Percentiles rank a stretch among this genome's conserved stretches.
These are phyloP conservation scores for Styela plicata DNA, from an alignment of 23 tunicate genomes.

Conservation along the genomic window DNA sequence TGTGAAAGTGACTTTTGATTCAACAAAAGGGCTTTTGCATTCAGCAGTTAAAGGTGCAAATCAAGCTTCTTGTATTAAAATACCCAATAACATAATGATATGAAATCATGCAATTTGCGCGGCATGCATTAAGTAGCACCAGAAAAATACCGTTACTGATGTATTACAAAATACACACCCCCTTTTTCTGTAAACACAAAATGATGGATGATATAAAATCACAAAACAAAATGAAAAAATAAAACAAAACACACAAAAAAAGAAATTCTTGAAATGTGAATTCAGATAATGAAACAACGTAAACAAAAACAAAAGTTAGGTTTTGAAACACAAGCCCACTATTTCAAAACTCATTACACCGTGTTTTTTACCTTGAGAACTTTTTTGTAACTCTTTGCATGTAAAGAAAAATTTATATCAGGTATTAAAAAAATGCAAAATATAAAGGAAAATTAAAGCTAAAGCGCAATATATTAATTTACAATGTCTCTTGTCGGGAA, in stretches of 20 bases:
- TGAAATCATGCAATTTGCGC: background rate
- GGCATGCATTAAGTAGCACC: background rate
- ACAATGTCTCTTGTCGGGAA: no score
- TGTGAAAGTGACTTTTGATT: no score
- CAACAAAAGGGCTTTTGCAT: no score
- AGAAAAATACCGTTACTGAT: background rate
- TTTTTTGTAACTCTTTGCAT: background rate
- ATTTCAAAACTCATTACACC: background rate
- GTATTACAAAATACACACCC: background rate
- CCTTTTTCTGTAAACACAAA: background rate
- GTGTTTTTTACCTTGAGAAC: background rate
- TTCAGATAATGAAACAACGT: no score
- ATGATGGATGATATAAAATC: background rate
- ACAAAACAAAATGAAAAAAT: background rate
- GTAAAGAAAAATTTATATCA: background rate
- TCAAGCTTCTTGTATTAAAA: no score
- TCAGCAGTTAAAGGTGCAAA: no score
- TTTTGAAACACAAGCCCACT: background rate
- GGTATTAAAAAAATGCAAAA: conserved; percentile 1
- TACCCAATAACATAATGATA: no score
- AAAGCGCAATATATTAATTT: no score
- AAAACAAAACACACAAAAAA: background rate
- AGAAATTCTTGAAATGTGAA: no score
- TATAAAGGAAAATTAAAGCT: no score
- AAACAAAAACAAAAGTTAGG: no score